Percentiles rank a stretch among this genome's conserved stretches.
phyloP scores from a whole-genome alignment of 1,140 invertebrate genomes.

The Drosophila nebulosa region DNA sequence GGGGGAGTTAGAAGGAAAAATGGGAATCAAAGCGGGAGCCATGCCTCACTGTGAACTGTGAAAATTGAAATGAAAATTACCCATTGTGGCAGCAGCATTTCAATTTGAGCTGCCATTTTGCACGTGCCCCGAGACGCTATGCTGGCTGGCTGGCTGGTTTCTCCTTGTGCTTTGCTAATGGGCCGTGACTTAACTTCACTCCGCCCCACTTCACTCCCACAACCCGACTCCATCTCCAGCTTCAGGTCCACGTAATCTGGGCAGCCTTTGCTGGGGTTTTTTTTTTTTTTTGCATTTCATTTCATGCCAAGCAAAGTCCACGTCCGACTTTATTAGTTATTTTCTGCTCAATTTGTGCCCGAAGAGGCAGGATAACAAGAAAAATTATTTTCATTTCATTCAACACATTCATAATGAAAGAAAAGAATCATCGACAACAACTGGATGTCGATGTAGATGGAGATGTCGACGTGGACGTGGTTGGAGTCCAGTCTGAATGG shows the following conservation, averaged over 20 bases:
- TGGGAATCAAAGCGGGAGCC: background rate
- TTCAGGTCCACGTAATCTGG: constrained; percentile 32
- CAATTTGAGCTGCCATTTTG: constrained; percentile 71
- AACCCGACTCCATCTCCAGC: background rate
- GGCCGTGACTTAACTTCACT: constrained; percentile 30
- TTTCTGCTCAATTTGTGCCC: constrained; percentile 78
- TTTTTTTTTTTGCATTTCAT: constrained; percentile 53
- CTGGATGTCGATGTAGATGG: background rate
- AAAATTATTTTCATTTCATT: constrained; percentile 80
- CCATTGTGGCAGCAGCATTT: constrained; percentile 76
- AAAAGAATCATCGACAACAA: constrained; percentile 2
- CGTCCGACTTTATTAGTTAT: constrained; percentile 80
- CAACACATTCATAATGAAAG: constrained; percentile 67
- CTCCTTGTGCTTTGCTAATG: constrained; percentile 30
- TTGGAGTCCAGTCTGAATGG: background rate
- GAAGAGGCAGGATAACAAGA: constrained; percentile 77
- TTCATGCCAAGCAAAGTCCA: constrained; percentile 52
- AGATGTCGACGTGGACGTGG: background rate
- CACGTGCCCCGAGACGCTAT: constrained; percentile 56
- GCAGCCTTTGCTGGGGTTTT: constrained; percentile 31
- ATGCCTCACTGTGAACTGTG: constrained; percentile 44
- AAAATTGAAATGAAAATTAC: constrained; percentile 81
- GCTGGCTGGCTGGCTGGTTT: background rate
- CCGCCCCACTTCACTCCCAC: constrained; percentile 7
- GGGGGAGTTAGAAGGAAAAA: too few species aligned